Conservation (phyloP, 2,797 vertebrate genomes). For the Eremophila alpestris region DNA sequence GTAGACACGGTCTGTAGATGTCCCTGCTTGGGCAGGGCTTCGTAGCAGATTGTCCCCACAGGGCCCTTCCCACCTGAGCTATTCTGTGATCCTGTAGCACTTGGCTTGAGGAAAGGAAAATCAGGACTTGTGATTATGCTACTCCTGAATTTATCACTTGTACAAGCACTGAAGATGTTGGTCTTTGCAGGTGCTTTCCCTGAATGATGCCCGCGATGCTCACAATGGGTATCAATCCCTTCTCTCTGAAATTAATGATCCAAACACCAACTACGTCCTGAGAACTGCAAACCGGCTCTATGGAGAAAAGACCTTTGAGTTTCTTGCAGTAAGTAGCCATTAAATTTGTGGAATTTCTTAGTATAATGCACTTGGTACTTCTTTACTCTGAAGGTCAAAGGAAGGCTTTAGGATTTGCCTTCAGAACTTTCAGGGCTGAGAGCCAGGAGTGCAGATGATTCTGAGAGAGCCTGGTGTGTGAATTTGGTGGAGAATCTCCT, state of each 20-base stretch:
- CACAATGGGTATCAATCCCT: slow-evolving; percentile 73
- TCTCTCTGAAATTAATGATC: slow-evolving; percentile 79
- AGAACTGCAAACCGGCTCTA: slow-evolving; percentile 87
- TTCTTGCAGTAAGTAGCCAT: slow-evolving; percentile 79
- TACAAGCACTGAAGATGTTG: neutral
- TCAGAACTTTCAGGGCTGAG: rapidly evolving
- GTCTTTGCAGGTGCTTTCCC: slow-evolving; percentile 60
- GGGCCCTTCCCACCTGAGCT: neutral
- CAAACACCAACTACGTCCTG: slow-evolving; percentile 78
- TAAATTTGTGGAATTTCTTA: neutral
- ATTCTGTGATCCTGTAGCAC: neutral
- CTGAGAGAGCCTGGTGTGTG: neutral
- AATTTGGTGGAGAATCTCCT: neutral
- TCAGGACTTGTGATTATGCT: neutral
- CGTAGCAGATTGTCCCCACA: neutral
- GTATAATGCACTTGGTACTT: neutral
- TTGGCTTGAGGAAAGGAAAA: neutral
- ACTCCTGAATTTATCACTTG: neutral
- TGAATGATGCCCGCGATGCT: slow-evolving; percentile 34
- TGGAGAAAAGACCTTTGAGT: slow-evolving; percentile 83
- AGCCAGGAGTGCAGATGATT: rapidly evolving
- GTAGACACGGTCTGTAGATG: neutral
- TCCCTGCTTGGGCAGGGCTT: neutral
- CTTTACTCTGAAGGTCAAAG: neutral
- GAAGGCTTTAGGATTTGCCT: neutral